Base-by-base conservation (phyloP, 2,888 invertebrate species). In the Pinctada fucata region DNA sequence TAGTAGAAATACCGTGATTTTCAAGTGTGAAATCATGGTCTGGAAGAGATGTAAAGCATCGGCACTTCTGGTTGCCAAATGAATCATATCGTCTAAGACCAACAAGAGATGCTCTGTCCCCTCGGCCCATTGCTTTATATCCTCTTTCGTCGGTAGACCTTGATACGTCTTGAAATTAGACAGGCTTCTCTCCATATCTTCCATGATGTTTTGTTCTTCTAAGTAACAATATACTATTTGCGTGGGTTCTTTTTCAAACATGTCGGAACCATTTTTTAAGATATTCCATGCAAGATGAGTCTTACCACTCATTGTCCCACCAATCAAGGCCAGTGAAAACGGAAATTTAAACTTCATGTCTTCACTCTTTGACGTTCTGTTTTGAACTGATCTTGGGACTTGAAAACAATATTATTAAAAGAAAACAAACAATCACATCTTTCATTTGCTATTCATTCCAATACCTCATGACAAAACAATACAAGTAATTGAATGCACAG, bases 61-160 rank as follows among this genome's bases (percentile, higher is more conserved):
- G 16, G 70, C 64, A 10, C 58, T 69, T n/a, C 47, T 50, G 8
- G 52, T 52, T 52, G n/a, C 47, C 58, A 45, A 6, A 47, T 52
- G 58, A 47, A 72, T 63, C 63, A 72, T 47, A 31, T 78, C 78
- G 69, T 78, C 78, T n/a, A 78, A 47, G 3, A 78, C 65, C 10
- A 78, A 10, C 0, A 78, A 45, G 45, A 70, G 69, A 51, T 78
- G 78, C 1, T 50, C 49, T 2, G 13, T 10, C 2, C 48, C 49
- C 10, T 49, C 51, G 16, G 49, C 50, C 74, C 73, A 74, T 70
- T 78, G 70, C 31, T 66, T 2, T n/a, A 78, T 49, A 6, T 74
- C 31, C 65, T 78, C 70, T 65, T 49, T 73, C 6, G 48, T 51
- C 4, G 74, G 74, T 51, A 78, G 47, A n/a, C 78, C 78, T 63